Evolutionary conservation across 1,140 invertebrate genomes (phyloP).

Genomic region (Drosophila erecta): DNA sequence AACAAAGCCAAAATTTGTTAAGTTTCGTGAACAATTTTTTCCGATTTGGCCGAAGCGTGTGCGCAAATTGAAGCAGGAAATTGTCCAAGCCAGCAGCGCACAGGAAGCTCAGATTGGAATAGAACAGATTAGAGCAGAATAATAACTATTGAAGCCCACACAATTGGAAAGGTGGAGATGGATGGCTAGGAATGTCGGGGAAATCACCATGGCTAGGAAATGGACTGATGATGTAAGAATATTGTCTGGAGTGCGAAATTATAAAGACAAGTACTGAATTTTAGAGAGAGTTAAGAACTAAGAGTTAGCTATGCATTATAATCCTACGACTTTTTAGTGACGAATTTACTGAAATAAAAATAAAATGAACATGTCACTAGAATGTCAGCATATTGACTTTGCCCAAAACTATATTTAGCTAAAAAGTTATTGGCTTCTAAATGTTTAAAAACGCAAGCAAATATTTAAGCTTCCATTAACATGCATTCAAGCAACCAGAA

Average conservation of each 20-base stretch:
- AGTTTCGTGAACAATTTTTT: constrained; percentile 29
- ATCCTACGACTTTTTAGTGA: neutral
- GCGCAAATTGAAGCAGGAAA: constrained; percentile 68
- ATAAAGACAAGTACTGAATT: neutral
- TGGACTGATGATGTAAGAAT: constrained; percentile 33
- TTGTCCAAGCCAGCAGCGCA: constrained; percentile 52
- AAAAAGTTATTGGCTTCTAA: neutral
- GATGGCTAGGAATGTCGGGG: constrained; percentile 24
- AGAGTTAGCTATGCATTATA: no score
- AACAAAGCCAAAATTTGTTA: constrained; percentile 31
- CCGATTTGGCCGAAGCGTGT: constrained; percentile 24
- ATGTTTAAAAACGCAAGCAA: neutral
- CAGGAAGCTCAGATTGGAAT: constrained; percentile 53
- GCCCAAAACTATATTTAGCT: neutral
- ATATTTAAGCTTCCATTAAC: neutral
- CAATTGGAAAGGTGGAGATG: constrained; percentile 37
- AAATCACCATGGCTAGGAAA: constrained; percentile 10
- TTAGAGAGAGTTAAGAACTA: neutral
- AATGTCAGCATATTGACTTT: neutral
- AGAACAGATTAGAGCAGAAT: constrained; percentile 29
- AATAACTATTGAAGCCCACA: constrained; percentile 27
- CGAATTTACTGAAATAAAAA: no score
- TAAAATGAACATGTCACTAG: neutral
- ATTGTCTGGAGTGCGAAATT: neutral
- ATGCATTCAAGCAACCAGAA: neutral